Evolutionary conservation across 2,113 vertebrate species (phyloP).

Genomic region (Lophius piscatorius): DNA sequence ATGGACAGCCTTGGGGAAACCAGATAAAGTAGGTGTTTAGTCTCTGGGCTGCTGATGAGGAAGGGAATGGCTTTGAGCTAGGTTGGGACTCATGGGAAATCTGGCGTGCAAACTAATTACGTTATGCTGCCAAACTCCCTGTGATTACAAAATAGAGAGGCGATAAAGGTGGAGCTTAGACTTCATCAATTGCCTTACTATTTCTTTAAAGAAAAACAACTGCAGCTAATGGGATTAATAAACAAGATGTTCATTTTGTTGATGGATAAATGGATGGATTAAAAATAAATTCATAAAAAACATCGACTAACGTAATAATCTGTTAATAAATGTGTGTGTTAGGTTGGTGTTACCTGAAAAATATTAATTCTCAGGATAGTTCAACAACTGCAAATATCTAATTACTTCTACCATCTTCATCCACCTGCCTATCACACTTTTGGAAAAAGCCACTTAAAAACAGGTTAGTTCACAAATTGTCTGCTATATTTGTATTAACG

Average conservation of each 20-base stretch:
- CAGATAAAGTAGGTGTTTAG: conserved; percentile 83
- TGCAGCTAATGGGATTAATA: conserved; percentile 66
- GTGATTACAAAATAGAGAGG: conserved; percentile 74
- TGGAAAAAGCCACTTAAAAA: conserved; percentile 77
- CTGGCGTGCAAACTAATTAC: conserved; percentile 79
- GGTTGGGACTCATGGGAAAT: conserved; percentile 81
- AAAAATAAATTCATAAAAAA: conserved; percentile 6
- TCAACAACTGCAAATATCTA: conserved; percentile 75
- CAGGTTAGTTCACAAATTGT: conserved; percentile 82
- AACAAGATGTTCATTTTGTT: conserved; percentile 53
- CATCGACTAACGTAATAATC: conserved; percentile 1
- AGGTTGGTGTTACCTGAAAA: conserved; percentile 43
- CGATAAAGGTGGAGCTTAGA: conserved; percentile 69
- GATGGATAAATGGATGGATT: background rate
- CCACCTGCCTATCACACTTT: conserved; percentile 83
- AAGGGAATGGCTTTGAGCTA: conserved; percentile 74
- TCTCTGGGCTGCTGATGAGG: conserved; percentile 75
- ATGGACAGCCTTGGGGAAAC: conserved; percentile 73
- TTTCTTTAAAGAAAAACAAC: conserved; percentile 61
- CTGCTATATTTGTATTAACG: conserved; percentile 86
- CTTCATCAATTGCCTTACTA: conserved; percentile 74
- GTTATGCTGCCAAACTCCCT: conserved; percentile 76
- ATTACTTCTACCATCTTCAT: conserved; percentile 80
- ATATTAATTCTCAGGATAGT: conserved; percentile 48
- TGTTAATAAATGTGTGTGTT: background rate